These are phyloP conservation scores for Balanococcus diminutus DNA, from an alignment of 2,888 invertebrate species.

Conservation along the genomic window DNA sequence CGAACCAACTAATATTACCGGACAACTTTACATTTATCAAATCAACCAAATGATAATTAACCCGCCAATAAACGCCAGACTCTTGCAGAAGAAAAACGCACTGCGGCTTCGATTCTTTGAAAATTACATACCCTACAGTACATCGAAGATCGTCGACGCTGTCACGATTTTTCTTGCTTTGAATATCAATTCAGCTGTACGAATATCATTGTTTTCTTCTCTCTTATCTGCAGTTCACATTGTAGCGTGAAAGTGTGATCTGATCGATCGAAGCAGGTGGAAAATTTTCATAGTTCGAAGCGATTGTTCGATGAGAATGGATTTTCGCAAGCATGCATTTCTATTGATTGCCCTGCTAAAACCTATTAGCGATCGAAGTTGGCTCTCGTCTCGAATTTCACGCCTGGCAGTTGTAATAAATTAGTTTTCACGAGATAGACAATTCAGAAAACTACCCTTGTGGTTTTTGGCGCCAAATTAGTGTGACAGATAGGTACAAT, in stretches of 20 bases:
- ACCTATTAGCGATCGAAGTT: neutral
- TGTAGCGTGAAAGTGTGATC: neutral
- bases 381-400: no score
- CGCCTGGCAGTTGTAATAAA: neutral
- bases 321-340: neutral
- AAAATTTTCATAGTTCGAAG: neutral
- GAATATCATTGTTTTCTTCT: neutral
- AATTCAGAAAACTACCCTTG: neutral
- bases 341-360: neutral
- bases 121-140: neutral
- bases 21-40: neutral
- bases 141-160: neutral
- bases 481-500: neutral
- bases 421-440: neutral
- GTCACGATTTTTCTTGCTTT: slow-evolving; percentile 5
- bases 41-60: neutral
- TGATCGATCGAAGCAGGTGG: slow-evolving; percentile 9
- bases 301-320: slow-evolving; percentile 22
- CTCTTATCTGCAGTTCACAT: neutral
- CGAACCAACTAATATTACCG: slow-evolving; percentile 8
- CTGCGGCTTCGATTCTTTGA: neutral
- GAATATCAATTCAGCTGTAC: slow-evolving; percentile 10
- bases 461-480: neutral
- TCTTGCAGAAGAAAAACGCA: neutral
- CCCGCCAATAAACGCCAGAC: neutral